Conservation (phyloP, 2,113 vertebrate genomes). For the Polypterus bichir region DNA sequence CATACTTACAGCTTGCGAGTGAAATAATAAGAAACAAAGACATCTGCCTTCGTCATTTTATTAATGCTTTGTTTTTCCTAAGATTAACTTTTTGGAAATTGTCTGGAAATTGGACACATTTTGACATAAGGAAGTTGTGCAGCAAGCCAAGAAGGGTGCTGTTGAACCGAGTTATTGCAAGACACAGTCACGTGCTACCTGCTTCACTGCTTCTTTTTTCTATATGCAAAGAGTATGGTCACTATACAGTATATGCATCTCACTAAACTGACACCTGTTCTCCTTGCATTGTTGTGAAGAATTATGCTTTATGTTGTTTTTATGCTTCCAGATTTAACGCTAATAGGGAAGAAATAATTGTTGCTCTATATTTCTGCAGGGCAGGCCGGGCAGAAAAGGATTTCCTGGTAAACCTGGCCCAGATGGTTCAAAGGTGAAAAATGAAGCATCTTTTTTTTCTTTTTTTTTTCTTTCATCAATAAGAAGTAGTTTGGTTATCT, state of each 20-base stretch:
- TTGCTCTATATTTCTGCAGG: conserved; percentile 60
- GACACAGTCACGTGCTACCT: not conserved
- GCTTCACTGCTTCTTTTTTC: not conserved
- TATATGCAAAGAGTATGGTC: not conserved
- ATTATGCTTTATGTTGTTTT: conserved; percentile 12
- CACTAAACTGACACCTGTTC: conserved; percentile 1
- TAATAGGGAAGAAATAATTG: conserved; percentile 1
- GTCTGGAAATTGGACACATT: too few relatives aligned
- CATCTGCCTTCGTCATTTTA: too few relatives aligned
- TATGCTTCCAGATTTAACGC: conserved; percentile 29
- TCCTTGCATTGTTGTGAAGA: not conserved
- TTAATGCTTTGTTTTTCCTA: too few relatives aligned
- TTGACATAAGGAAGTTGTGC: too few relatives aligned
- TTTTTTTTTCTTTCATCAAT: too few relatives aligned
- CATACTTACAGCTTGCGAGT: too few relatives aligned
- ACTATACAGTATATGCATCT: not conserved
- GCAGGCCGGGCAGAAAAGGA: conserved; percentile 69
- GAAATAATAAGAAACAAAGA: too few relatives aligned
- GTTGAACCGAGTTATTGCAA: too few relatives aligned
- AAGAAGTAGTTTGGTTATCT: too few relatives aligned
- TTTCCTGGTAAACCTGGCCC: conserved; percentile 72
- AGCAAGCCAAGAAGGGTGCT: too few relatives aligned
- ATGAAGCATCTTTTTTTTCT: not conserved
- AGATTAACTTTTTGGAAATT: too few relatives aligned
- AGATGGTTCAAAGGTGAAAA: conserved; percentile 74